phyloP scores from a whole-genome alignment of 2,797 vertebrate species.

The Clarias pachynema region DNA sequence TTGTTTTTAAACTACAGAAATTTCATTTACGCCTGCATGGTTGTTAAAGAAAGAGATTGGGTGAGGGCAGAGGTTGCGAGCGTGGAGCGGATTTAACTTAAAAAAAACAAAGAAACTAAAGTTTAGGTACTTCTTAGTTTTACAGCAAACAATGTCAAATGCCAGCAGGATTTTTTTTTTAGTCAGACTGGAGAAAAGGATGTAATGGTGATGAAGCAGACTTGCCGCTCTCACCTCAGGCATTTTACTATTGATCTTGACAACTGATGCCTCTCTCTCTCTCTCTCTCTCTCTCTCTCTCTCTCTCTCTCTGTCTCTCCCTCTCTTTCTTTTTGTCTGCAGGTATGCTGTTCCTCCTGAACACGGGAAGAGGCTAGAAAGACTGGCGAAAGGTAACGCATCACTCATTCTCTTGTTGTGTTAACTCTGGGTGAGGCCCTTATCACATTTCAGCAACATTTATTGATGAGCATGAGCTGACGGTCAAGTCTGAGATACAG shows the following conservation, averaged over 20 bases:
- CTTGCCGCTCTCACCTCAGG: constrained; percentile 16
- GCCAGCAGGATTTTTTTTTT: neutral
- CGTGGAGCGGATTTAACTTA: neutral
- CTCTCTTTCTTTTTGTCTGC: constrained; percentile 39
- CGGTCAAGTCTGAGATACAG: neutral
- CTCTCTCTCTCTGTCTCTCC: neutral
- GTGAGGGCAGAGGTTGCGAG: neutral
- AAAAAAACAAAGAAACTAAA: neutral
- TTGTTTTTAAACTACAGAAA: neutral
- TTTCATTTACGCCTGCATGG: neutral
- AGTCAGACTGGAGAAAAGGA: constrained; percentile 1
- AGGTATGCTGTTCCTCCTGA: constrained; percentile 79
- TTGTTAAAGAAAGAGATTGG: neutral
- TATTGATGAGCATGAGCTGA: neutral
- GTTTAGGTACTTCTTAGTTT: neutral
- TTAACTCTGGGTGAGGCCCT: neutral
- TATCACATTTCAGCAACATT: neutral
- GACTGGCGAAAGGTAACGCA: constrained; percentile 77
- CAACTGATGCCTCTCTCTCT: constrained; percentile 10
- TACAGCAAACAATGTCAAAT: neutral
- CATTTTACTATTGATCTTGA: constrained; percentile 19
- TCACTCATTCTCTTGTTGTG: constrained; percentile 10
- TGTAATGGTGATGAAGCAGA: constrained; percentile 16
- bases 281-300: constrained; percentile 4
- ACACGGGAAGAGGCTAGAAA: constrained; percentile 79